These are phyloP conservation scores for Drosophila pruinosa DNA, from an alignment of 1,140 invertebrate species.

Conservation along the genomic window DNA sequence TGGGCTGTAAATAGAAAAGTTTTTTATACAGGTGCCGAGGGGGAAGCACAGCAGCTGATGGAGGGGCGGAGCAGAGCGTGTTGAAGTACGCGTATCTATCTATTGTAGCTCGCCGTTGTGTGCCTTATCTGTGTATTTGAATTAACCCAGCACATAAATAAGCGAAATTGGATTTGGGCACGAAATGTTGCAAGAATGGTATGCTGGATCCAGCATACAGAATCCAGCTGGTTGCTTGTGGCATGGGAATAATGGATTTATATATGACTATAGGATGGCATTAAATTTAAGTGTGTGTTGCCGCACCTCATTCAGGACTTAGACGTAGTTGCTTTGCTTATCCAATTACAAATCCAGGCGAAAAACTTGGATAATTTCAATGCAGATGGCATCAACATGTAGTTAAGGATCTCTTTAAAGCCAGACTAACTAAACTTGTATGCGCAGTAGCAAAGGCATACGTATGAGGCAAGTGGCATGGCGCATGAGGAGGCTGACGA, in stretches of 20 bases:
- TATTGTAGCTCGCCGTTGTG: slow-evolving; percentile 51
- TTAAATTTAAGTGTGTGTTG: slow-evolving; percentile 15
- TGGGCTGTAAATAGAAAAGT: slow-evolving; percentile 74
- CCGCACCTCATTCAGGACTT: slow-evolving; percentile 4
- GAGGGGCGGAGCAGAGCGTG: slow-evolving; percentile 17
- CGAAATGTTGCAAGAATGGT: slow-evolving; percentile 29
- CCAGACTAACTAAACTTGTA: background rate
- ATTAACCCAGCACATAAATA: slow-evolving; percentile 69
- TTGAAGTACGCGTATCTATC: slow-evolving; percentile 51
- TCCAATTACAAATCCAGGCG: slow-evolving; percentile 22
- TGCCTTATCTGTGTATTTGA: slow-evolving; percentile 76
- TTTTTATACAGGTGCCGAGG: slow-evolving; percentile 51
- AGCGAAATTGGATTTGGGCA: slow-evolving; percentile 69
- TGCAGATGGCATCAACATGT: slow-evolving; percentile 11
- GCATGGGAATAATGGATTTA: slow-evolving; percentile 16
- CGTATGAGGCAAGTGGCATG: background rate
- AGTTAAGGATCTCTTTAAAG: slow-evolving; percentile 14
- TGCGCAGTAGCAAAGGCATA: too few relatives aligned
- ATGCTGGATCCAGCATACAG: background rate
- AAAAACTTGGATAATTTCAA: slow-evolving; percentile 8
- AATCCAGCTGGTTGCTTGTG: background rate
- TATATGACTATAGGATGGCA: slow-evolving; percentile 20
- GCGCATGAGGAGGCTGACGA: slow-evolving; percentile 12
- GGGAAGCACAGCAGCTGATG: background rate
- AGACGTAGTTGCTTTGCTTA: slow-evolving; percentile 7